phyloP scores from a whole-genome alignment of 1,140 invertebrate species.

The Drosophila athabasca region DNA sequence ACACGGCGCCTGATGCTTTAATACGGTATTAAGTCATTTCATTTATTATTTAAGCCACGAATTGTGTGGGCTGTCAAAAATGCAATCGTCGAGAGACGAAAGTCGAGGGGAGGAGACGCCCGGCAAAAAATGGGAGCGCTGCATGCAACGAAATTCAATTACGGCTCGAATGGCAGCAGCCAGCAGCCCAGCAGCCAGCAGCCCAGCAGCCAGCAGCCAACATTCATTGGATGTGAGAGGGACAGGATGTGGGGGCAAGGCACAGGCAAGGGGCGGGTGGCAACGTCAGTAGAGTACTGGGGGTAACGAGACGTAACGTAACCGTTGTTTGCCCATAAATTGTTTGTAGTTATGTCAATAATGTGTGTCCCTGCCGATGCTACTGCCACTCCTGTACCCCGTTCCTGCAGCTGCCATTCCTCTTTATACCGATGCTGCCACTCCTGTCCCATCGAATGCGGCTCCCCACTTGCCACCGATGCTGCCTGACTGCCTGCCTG shows the following conservation, averaged over 20 bases:
- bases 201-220: constrained; percentile 3
- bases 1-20: constrained; percentile 55
- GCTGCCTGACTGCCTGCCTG: constrained; percentile 20
- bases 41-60: constrained; percentile 73
- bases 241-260: background rate
- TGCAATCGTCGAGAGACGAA: constrained; percentile 31
- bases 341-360: constrained; percentile 78
- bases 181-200: background rate
- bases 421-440: constrained; percentile 19
- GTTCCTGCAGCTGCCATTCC: too few relatives aligned
- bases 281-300: constrained; percentile 10
- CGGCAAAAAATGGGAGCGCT: constrained; percentile 24
- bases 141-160: constrained; percentile 72
- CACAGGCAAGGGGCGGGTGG: too few relatives aligned
- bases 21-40: constrained; percentile 76
- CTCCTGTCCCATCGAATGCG: too few relatives aligned
- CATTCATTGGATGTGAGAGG: constrained; percentile 1
- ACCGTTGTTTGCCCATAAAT: constrained; percentile 78
- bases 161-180: constrained; percentile 35
- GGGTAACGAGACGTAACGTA: constrained; percentile 75
- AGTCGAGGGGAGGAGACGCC: too few relatives aligned
- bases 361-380: constrained; percentile 43
- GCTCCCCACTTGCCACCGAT: background rate
- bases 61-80: constrained; percentile 69
- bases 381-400: constrained; percentile 2